phyloP scores from a whole-genome alignment of 2,797 vertebrate species.

The Spondyliosoma cantharus region DNA sequence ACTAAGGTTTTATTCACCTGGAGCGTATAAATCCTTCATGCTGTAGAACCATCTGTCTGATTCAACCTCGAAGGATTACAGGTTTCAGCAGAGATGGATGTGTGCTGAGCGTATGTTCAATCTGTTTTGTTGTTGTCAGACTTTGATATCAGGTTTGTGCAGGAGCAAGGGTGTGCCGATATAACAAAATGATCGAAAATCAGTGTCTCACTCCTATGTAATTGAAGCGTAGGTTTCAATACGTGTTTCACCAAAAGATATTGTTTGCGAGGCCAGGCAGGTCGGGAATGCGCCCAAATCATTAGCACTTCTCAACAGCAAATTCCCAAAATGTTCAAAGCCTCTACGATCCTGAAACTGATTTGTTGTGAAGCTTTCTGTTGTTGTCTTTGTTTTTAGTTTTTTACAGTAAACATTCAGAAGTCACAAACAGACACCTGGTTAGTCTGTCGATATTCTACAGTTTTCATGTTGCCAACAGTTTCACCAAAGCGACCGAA shows the following conservation, averaged over 20 bases:
- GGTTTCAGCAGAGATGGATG: background rate
- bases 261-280: constrained; percentile 44
- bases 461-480: background rate
- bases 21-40: background rate
- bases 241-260: background rate
- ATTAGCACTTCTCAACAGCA: constrained; percentile 20
- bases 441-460: background rate
- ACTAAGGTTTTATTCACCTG: constrained; percentile 31
- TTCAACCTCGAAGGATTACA: constrained; percentile 4
- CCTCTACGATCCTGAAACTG: background rate
- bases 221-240: constrained; percentile 13
- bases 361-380: background rate
- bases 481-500: background rate
- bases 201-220: background rate
- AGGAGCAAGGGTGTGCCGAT: background rate
- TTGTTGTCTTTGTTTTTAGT: background rate
- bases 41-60: background rate
- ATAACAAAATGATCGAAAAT: background rate
- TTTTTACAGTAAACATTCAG: background rate
- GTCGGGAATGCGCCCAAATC: constrained; percentile 46
- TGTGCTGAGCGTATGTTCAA: background rate
- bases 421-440: background rate
- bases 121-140: background rate
- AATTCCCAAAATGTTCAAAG: constrained; percentile 13
- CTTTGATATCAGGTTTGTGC: constrained; percentile 12